Evolutionary conservation across 2,797 vertebrate species (phyloP).

Genomic region (Centropyge bicolor): DNA sequence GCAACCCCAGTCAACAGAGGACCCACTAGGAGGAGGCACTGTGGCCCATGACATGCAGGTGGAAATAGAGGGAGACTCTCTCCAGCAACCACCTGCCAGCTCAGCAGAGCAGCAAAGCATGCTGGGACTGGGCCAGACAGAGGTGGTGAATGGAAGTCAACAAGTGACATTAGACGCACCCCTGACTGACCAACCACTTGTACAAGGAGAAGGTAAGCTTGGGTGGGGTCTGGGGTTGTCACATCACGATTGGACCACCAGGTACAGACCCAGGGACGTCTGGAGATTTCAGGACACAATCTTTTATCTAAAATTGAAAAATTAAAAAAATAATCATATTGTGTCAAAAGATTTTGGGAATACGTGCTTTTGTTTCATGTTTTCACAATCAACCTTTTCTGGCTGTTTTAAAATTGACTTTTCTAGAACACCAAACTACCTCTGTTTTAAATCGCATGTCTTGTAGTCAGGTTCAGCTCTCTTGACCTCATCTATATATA

Average conservation of each 20-base stretch:
- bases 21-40: slow-evolving; percentile 84
- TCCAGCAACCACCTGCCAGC: slow-evolving; percentile 82
- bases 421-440: background rate
- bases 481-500: slow-evolving; percentile 28
- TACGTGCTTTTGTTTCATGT: background rate
- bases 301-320: background rate
- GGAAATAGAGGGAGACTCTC: slow-evolving; percentile 87
- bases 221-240: background rate
- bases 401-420: background rate
- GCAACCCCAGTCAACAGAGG: slow-evolving; percentile 88
- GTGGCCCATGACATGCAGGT: slow-evolving; percentile 91
- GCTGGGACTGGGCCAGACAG: slow-evolving; percentile 89
- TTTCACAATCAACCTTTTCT: background rate
- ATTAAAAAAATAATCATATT: background rate
- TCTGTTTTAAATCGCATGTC: slow-evolving; percentile 7
- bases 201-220: slow-evolving; percentile 89
- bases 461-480: background rate
- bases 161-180: slow-evolving; percentile 88
- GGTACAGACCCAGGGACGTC: too few relatives aligned
- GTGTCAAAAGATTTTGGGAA: background rate
- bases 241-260: background rate
- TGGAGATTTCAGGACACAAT: background rate
- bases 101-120: slow-evolving; percentile 89
- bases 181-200: slow-evolving; percentile 88
- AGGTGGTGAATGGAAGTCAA: slow-evolving; percentile 89